phyloP scores from a whole-genome alignment of 2,113 vertebrate genomes.

The Embiotoca jacksoni region DNA sequence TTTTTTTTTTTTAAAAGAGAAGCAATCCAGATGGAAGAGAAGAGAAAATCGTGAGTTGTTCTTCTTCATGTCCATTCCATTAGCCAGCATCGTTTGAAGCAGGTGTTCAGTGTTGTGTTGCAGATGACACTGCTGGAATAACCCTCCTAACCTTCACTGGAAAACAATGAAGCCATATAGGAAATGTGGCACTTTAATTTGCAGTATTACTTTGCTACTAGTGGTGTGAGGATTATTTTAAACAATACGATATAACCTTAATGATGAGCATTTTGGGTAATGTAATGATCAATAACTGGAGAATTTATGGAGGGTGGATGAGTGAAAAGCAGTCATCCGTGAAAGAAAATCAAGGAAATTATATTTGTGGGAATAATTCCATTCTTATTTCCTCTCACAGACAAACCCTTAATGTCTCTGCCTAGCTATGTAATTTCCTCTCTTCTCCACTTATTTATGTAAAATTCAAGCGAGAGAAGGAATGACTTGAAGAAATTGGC shows the following conservation, averaged over 20 bases:
- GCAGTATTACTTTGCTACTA: slow-evolving; percentile 35
- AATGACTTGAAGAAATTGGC: slow-evolving; percentile 1
- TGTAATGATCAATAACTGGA: slow-evolving; percentile 73
- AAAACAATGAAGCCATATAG: slow-evolving; percentile 26
- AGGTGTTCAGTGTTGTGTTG: slow-evolving; percentile 43
- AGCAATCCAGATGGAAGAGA: slow-evolving; percentile 26
- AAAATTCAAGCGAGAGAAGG: slow-evolving; percentile 53
- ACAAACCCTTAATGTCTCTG: slow-evolving; percentile 41
- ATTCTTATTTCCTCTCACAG: slow-evolving; percentile 16
- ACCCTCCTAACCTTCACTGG: slow-evolving; percentile 25
- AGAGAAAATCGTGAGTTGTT: slow-evolving; percentile 27
- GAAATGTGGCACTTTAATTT: slow-evolving; percentile 50
- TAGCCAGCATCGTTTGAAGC: slow-evolving; percentile 33
- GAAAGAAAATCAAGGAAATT: slow-evolving; percentile 57
- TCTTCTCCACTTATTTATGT: slow-evolving; percentile 62
- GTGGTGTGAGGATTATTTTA: slow-evolving; percentile 49
- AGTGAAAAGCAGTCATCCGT: slow-evolving; percentile 64
- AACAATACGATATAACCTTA: slow-evolving; percentile 65
- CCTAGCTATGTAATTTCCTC: slow-evolving; percentile 44
- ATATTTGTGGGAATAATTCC: background rate
- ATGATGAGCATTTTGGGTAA: slow-evolving; percentile 66
- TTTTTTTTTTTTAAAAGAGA: slow-evolving; percentile 25
- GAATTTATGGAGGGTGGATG: slow-evolving; percentile 64
- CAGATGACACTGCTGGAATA: slow-evolving; percentile 36
- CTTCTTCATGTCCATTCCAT: slow-evolving; percentile 30